phyloP scores from a whole-genome alignment of 2,113 vertebrate genomes.

The Stegostoma tigrinum region DNA sequence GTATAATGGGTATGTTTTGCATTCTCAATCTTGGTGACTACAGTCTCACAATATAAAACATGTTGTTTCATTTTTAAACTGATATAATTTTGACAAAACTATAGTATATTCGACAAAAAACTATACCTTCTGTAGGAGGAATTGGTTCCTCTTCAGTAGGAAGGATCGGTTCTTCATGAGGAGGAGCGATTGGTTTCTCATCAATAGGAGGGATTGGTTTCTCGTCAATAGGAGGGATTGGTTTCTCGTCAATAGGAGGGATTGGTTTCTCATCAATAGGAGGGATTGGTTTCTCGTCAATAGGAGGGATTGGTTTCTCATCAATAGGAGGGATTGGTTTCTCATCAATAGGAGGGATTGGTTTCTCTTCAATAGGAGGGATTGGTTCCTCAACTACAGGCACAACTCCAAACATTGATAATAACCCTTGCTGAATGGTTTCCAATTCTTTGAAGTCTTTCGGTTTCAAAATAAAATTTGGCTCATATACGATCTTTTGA shows the following conservation, averaged over 20 bases:
- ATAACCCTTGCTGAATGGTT: slow-evolving; percentile 41
- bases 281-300: too few species aligned
- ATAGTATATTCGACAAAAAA: background rate
- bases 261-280: too few species aligned
- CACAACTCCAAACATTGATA: slow-evolving; percentile 30
- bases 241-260: too few species aligned
- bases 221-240: too few species aligned
- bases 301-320: too few species aligned
- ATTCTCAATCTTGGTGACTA: background rate
- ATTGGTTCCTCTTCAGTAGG: too few species aligned
- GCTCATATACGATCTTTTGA: slow-evolving; percentile 64
- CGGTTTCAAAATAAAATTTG: slow-evolving; percentile 61
- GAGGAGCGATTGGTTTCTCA: too few species aligned
- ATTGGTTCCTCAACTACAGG: background rate
- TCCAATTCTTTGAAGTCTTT: slow-evolving; percentile 45
- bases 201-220: too few species aligned
- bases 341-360: too few species aligned
- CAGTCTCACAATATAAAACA: background rate
- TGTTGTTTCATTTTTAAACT: background rate
- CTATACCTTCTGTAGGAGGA: background rate
- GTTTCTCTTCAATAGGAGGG: background rate
- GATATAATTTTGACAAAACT: background rate
- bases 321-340: too few species aligned
- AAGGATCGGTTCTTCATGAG: too few species aligned
- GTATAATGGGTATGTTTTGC: background rate